A percentile compares a stretch with the other conserved stretches of the same genome.
phyloP scores from a whole-genome alignment of 2,888 invertebrate genomes.

The Agrypnus murinus region DNA sequence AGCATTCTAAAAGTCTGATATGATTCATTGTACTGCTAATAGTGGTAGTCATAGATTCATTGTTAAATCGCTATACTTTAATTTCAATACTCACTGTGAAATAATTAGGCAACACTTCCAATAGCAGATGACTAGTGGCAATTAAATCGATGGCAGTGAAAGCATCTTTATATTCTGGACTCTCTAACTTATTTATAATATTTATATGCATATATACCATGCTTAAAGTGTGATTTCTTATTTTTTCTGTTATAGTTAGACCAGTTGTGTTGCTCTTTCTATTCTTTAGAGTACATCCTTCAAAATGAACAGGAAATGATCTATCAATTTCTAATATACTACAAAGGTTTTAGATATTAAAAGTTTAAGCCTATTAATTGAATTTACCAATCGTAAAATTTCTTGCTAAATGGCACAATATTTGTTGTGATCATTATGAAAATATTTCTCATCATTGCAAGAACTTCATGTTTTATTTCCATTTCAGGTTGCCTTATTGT shows the following conservation, averaged over 20 bases:
- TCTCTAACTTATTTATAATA: conserved; percentile 2
- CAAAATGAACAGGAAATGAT: conserved; percentile 19
- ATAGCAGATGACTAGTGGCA: conserved; percentile 44
- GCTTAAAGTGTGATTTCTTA: background rate
- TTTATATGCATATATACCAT: conserved; percentile 15
- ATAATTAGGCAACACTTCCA: conserved; percentile 43
- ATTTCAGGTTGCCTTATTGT: background rate
- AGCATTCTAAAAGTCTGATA: too few relatives aligned
- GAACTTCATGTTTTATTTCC: background rate
- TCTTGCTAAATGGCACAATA: background rate
- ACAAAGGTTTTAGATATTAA: background rate
- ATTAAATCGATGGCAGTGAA: conserved; percentile 43
- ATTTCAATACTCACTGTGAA: too few relatives aligned
- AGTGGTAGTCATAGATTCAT: too few relatives aligned
- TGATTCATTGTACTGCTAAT: too few relatives aligned
- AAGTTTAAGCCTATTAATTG: background rate
- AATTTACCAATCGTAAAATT: conserved; percentile 8
- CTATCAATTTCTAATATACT: conserved; percentile 25
- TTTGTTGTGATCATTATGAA: conserved; percentile 2
- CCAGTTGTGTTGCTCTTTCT: background rate
- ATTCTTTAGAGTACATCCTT: conserved; percentile 15
- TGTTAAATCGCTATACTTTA: too few relatives aligned
- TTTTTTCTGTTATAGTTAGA: background rate
- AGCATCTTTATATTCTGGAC: conserved; percentile 24
- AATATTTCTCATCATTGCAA: background rate